Evolutionary conservation across 1,140 invertebrate genomes (phyloP), one percentile per base, ranked within the genome.

Genomic region (Druon quercuslanigerum): DNA sequence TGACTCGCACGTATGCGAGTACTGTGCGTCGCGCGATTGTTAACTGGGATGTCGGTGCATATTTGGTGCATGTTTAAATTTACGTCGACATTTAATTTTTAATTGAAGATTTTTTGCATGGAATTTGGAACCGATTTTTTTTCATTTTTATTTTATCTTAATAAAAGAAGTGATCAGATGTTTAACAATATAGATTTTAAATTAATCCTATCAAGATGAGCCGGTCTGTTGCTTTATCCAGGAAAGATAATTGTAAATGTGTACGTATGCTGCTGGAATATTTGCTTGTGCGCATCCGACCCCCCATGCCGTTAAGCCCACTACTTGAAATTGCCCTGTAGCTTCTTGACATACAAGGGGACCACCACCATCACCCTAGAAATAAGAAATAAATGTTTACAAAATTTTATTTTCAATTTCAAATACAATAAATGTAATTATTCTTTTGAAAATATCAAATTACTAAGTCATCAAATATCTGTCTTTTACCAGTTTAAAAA

Each of bases 221-320:
- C 19, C 66, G 6, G 82, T 76, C 74, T 87, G 83, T 71, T 87
- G 76, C 51, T 74, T 82, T 50, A 96, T 95, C 95, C 95, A 96
- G 20, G 93, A 84, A 33, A 94, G 73, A 72, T 93, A 93, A 46
- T 92, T 93, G 7, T 89, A 91, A 2, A 96, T 91, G 79, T 95
- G 94, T 0, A 95, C 93, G 80, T 96, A 96, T 3, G 94, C 94
- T 0, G 93, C 95, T 5, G 95, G 94, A 20, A 95, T 91, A 71
- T 93, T 93, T 7, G 91, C 81, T 57, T 88, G 90, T 1, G 93
- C 95, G 82, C 95, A 96, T 33, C 94, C 94, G 46, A 95, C 93
- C 1, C 96, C 96, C 95, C 96, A 96, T 7, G 95, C 91, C 2
- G 96, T 95, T 51, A 96, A 80, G 0, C 96, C 96, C 16, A 94